phyloP scores from a whole-genome alignment of 1,140 invertebrate species.

The Anoplophora glabripennis region DNA sequence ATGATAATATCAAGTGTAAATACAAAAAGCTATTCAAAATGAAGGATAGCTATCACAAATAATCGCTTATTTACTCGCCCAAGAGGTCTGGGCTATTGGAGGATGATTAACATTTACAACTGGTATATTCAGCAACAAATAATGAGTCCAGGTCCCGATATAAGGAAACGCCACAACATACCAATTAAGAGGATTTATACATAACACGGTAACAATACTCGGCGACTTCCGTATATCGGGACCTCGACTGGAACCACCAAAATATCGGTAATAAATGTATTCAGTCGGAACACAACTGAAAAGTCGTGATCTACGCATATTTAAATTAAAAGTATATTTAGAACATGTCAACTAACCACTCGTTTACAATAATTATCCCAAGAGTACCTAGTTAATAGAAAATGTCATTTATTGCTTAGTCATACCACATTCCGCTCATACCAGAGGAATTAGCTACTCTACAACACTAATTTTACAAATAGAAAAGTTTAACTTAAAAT shows the following conservation, averaged over 20 bases:
- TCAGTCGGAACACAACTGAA: slow-evolving; percentile 33
- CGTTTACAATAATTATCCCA: slow-evolving; percentile 3
- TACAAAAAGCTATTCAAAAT: slow-evolving; percentile 41
- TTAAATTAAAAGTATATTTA: slow-evolving; percentile 36
- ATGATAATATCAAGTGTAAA: slow-evolving; percentile 32
- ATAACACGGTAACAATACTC: slow-evolving; percentile 8
- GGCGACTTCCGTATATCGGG: slow-evolving; percentile 20
- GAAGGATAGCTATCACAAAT: slow-evolving; percentile 45
- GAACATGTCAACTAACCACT: slow-evolving; percentile 34
- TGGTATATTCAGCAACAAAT: slow-evolving; percentile 24
- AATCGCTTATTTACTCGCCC: slow-evolving; percentile 38
- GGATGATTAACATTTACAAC: slow-evolving; percentile 41
- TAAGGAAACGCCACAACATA: slow-evolving; percentile 7
- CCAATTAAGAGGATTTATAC: slow-evolving; percentile 12
- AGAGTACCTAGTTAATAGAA: slow-evolving; percentile 13
- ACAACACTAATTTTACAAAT: slow-evolving; percentile 13
- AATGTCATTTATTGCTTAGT: slow-evolving; percentile 43
- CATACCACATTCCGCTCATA: slow-evolving; percentile 34
- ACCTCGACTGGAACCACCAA: slow-evolving; percentile 28
- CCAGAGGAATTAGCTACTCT: slow-evolving; percentile 13
- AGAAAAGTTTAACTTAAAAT: slow-evolving; percentile 8
- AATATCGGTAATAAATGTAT: slow-evolving; percentile 24
- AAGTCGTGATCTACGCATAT: slow-evolving; percentile 22
- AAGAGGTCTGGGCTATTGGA: slow-evolving; percentile 33
- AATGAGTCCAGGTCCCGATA: slow-evolving; percentile 20